These are phyloP conservation scores for Melanotus villosus DNA, from an alignment of 2,888 invertebrate genomes.

Conservation along the genomic window DNA sequence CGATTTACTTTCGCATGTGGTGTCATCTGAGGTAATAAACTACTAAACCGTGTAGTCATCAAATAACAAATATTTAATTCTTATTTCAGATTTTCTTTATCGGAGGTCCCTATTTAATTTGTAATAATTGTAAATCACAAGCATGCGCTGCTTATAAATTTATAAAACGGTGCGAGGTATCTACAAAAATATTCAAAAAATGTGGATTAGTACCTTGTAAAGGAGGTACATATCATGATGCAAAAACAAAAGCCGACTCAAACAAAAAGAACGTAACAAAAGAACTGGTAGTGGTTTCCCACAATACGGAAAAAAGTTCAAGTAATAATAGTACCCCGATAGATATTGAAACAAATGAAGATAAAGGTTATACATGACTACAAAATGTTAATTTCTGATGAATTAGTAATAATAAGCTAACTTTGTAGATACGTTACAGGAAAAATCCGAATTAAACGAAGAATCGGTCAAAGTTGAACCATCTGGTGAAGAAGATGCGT, in stretches of 20 bases:
- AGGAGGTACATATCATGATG: neutral
- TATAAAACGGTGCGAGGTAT: conserved; percentile 23
- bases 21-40: neutral
- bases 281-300: neutral
- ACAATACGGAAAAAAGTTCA: neutral
- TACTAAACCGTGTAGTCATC: neutral
- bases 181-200: conserved; percentile 13
- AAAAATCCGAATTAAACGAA: neutral
- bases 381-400: too few species aligned
- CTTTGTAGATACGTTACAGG: too few species aligned
- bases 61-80: neutral
- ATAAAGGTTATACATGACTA: neutral
- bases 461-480: neutral
- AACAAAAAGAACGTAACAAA: neutral
- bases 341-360: too few species aligned
- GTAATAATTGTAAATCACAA: conserved; percentile 26
- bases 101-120: conserved; percentile 26
- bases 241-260: neutral
- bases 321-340: too few species aligned
- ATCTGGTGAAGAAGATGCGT: neutral
- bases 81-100: conserved; percentile 22
- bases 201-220: conserved; percentile 11
- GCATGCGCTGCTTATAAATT: conserved; percentile 26
- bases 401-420: too few species aligned
- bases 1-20: conserved; percentile 20